Conservation (phyloP, 2,797 vertebrate genomes). For the Poecilia wingei region DNA sequence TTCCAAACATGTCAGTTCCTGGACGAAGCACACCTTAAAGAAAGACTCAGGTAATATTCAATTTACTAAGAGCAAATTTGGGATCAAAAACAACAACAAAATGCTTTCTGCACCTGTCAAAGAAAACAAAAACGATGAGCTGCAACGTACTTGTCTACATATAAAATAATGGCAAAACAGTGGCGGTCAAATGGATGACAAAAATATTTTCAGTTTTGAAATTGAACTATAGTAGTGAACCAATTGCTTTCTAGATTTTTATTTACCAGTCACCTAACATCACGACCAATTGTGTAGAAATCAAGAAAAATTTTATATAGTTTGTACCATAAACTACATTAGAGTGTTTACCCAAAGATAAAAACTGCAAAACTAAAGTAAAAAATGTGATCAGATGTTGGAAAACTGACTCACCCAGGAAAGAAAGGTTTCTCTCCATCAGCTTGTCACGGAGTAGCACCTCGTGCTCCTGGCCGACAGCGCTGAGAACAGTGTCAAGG, state of each 20-base stretch:
- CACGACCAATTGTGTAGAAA: neutral
- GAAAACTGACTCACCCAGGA: slow-evolving; percentile 87
- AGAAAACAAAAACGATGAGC: neutral
- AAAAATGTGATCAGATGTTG: slow-evolving; percentile 33
- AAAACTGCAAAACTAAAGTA: slow-evolving; percentile 25
- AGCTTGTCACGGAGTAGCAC: slow-evolving; percentile 92
- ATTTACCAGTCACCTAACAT: neutral
- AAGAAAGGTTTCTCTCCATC: slow-evolving; percentile 90
- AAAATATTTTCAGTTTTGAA: neutral
- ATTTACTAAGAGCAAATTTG: neutral
- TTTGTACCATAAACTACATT: slow-evolving; percentile 66
- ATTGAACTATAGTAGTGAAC: neutral
- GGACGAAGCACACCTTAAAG: neutral
- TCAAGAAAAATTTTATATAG: too few species aligned
- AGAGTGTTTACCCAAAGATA: slow-evolving; percentile 47
- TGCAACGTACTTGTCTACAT: neutral
- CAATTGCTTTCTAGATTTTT: neutral
- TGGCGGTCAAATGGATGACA: neutral
- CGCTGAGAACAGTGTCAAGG: slow-evolving; percentile 82
- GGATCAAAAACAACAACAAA: neutral
- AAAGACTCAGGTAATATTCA: neutral
- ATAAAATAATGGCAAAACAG: neutral
- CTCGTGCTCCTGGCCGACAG: slow-evolving; percentile 96
- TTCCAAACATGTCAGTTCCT: neutral
- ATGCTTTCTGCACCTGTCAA: neutral